Percentiles rank a stretch among this genome's conserved stretches.
Conservation (phyloP, 2,797 vertebrate genomes). For the Sebastiscus albofasciatus region DNA sequence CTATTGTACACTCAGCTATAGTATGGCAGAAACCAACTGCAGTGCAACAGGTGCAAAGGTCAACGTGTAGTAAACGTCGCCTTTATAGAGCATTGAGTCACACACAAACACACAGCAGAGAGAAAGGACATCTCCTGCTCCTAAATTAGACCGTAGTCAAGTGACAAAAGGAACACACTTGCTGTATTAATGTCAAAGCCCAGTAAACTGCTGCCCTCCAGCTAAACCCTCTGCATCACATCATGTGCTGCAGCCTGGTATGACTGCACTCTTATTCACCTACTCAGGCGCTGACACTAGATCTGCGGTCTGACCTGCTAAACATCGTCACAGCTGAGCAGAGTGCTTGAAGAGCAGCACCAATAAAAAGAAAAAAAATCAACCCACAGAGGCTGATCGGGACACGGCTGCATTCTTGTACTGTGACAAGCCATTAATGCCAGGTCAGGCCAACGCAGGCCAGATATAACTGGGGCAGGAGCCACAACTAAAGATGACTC, state of each 20-base stretch:
- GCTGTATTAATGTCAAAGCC: conserved; percentile 70
- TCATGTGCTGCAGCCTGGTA: conserved; percentile 70
- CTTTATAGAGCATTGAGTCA: conserved; percentile 26
- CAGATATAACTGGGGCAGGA: conserved; percentile 36
- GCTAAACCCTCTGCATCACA: conserved; percentile 59
- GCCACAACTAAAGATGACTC: conserved; percentile 49
- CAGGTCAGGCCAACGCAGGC: conserved; percentile 11
- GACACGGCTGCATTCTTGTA: conserved; percentile 54
- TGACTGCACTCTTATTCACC: conserved; percentile 46
- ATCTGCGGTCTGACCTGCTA: conserved; percentile 77
- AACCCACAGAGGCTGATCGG: conserved; percentile 18
- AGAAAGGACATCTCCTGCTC: conserved; percentile 69
- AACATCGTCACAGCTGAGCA: conserved; percentile 57
- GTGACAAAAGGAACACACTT: conserved; percentile 78
- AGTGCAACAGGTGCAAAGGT: conserved; percentile 54
- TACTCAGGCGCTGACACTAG: conserved; percentile 61
- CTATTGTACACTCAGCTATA: conserved; percentile 17
- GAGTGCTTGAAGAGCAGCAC: conserved; percentile 35
- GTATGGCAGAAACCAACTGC: conserved; percentile 18
- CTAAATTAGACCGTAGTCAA: conserved; percentile 81
- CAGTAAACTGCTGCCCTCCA: conserved; percentile 50
- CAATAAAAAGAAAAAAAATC: conserved; percentile 20
- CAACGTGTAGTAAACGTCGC: conserved; percentile 26
- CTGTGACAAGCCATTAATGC: conserved; percentile 43
- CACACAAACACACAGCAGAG: conserved; percentile 32